Conservation (phyloP, 2,888 invertebrate species). For the Erebia palarica region DNA sequence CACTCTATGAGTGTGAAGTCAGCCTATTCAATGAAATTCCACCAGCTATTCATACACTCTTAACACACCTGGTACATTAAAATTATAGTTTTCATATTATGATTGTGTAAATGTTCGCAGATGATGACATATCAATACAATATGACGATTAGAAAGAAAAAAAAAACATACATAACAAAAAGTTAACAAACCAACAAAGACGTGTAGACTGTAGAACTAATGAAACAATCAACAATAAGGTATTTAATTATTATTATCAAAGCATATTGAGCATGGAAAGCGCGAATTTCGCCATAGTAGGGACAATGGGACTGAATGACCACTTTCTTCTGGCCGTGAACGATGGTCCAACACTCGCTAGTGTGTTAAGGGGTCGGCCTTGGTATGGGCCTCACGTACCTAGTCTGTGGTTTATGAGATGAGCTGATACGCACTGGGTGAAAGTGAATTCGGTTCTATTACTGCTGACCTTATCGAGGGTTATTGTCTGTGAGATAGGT, state of each 20-base stretch:
- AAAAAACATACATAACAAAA: no score
- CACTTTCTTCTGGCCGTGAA: conserved; percentile 64
- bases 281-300: conserved; percentile 37
- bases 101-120: background rate
- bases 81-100: background rate
- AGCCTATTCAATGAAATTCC: no score
- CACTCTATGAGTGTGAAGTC: no score
- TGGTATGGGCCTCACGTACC: conserved; percentile 62
- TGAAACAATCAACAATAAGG: conserved; percentile 18
- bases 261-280: conserved; percentile 40
- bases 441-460: conserved; percentile 39
- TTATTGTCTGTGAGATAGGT: no score
- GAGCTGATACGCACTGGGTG: conserved; percentile 33
- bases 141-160: background rate
- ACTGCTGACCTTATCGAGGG: background rate
- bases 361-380: conserved; percentile 66
- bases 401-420: conserved; percentile 47
- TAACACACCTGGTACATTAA: background rate
- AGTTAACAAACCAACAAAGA: background rate
- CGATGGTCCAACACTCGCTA: conserved; percentile 42
- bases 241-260: conserved; percentile 31
- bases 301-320: conserved; percentile 38
- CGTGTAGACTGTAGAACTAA: background rate
- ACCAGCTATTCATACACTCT: background rate
- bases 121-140: conserved; percentile 6